These are phyloP conservation scores for Criorhina ranunculi DNA, from an alignment of 2,888 invertebrate genomes.

Conservation along the genomic window DNA sequence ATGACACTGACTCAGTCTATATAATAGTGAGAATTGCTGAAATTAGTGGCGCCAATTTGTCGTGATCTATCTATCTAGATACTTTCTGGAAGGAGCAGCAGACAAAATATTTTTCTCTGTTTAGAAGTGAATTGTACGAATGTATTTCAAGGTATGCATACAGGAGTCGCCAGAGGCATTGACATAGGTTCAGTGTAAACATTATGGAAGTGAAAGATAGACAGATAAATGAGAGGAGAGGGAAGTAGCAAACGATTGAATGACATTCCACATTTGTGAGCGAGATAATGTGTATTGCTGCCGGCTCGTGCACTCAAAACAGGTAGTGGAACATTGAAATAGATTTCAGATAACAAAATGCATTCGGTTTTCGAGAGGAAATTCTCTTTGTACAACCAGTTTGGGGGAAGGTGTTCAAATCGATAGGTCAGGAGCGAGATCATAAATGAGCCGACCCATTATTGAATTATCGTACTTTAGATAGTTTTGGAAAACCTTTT, in stretches of 20 bases:
- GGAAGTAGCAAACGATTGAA: constrained; percentile 32
- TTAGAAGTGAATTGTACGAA: constrained; percentile 20
- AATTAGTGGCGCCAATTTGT: constrained; percentile 71
- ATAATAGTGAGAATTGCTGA: constrained; percentile 37
- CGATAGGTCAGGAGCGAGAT: no score
- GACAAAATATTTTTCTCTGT: constrained; percentile 39
- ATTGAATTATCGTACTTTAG: no score
- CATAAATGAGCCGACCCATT: no score
- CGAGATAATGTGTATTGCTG: constrained; percentile 5
- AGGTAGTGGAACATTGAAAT: constrained; percentile 51
- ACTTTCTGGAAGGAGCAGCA: constrained; percentile 29
- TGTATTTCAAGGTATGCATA: constrained; percentile 52
- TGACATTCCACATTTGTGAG: constrained; percentile 48
- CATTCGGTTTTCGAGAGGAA: neutral
- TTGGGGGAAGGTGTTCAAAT: no score
- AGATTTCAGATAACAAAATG: constrained; percentile 14
- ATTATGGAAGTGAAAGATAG: constrained; percentile 35
- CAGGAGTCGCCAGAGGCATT: constrained; percentile 56
- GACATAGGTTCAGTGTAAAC: constrained; percentile 65
- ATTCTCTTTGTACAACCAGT: neutral
- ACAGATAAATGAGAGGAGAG: neutral
- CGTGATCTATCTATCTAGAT: constrained; percentile 54
- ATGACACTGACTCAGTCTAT: constrained; percentile 43
- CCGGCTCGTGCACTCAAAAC: constrained; percentile 34
- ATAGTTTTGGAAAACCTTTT: no score